phyloP scores from a whole-genome alignment of 2,888 invertebrate species.

The Portevinia maculata region DNA sequence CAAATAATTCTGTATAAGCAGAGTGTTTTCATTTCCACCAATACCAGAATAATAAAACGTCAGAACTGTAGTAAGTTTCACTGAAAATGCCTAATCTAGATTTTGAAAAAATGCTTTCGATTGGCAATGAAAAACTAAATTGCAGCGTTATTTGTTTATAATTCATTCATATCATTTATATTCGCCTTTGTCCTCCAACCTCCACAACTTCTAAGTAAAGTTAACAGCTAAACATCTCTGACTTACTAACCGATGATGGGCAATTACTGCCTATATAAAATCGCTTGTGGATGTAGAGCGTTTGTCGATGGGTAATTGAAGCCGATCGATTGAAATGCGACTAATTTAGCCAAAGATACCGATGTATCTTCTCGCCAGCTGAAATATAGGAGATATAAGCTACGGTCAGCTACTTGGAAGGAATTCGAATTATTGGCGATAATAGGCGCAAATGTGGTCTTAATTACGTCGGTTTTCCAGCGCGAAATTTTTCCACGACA shows the following conservation, averaged over 20 bases:
- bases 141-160: too few species aligned
- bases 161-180: too few species aligned
- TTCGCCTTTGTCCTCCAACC: too few species aligned
- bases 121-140: too few species aligned
- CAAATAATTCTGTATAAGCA: too few species aligned
- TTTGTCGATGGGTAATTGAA: conserved; percentile 73
- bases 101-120: too few species aligned
- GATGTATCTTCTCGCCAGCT: conserved; percentile 66
- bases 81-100: too few species aligned
- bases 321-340: conserved; percentile 75
- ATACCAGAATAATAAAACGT: too few species aligned
- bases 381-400: conserved; percentile 25
- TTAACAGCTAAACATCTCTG: conserved; percentile 5
- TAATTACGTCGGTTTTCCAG: conserved; percentile 72
- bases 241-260: conserved; percentile 20
- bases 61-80: too few species aligned
- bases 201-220: conserved; percentile 7
- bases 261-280: conserved; percentile 40
- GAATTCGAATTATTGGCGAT: conserved; percentile 68
- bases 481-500: conserved; percentile 71
- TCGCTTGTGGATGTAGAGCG: conserved; percentile 49
- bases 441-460: conserved; percentile 74
- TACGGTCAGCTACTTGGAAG: conserved; percentile 44
- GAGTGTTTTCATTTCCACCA: too few species aligned
- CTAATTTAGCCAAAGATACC: conserved; percentile 71